Conservation (phyloP, 2,888 invertebrate species). For the Linnaemya tessellans region DNA sequence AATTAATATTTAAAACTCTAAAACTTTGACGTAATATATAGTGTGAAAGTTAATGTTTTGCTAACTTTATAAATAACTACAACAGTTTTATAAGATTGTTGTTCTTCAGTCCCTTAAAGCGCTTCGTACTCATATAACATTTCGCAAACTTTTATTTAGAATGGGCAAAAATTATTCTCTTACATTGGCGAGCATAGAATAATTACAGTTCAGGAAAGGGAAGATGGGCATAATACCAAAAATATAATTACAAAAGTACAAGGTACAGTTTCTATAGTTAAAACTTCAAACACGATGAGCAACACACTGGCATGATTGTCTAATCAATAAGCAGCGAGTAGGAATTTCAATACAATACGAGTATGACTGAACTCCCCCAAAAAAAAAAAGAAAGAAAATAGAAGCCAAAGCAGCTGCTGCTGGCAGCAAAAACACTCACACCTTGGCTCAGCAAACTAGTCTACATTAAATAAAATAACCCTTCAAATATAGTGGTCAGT, state of each 20-base stretch:
- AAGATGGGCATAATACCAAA: not conserved
- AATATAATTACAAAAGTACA: not conserved
- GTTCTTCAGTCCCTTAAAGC: too few species aligned
- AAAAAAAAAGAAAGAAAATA: conserved; percentile 32
- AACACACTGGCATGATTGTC: conserved; percentile 21
- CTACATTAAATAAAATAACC: conserved; percentile 55
- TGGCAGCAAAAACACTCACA: conserved; percentile 26
- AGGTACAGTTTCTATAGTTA: conserved; percentile 60
- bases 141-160: too few species aligned
- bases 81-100: too few species aligned
- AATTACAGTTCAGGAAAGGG: not conserved
- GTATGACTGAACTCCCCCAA: conserved; percentile 23
- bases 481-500: conserved; percentile 57
- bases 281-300: not conserved
- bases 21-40: too few species aligned
- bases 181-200: not conserved
- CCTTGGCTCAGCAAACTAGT: conserved; percentile 20
- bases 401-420: conserved; percentile 35
- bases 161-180: too few species aligned
- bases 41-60: too few species aligned
- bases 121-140: too few species aligned
- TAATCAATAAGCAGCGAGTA: conserved; percentile 55
- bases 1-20: too few species aligned
- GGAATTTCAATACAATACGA: not conserved
- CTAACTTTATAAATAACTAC: too few species aligned